Percentiles rank a stretch among this genome's conserved stretches.
phyloP scores from a whole-genome alignment of 2,113 vertebrate genomes.

The Colossoma macropomum region DNA sequence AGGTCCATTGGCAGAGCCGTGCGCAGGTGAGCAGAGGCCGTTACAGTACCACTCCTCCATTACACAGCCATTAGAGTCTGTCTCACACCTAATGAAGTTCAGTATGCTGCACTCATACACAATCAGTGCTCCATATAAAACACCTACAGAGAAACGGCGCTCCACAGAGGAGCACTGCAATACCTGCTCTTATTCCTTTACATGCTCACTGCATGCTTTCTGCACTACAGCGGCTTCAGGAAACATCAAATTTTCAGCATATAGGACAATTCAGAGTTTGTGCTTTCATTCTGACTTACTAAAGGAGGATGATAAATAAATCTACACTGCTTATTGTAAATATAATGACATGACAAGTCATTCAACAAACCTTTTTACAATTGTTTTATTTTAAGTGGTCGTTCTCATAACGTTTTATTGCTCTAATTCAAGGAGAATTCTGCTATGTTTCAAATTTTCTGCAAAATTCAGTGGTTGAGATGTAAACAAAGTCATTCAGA shows the following conservation, averaged over 20 bases:
- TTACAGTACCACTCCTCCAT: slow-evolving; percentile 47
- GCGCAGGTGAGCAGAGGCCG: slow-evolving; percentile 47
- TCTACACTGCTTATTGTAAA: no score
- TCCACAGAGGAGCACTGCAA: background rate
- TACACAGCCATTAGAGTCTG: slow-evolving; percentile 48
- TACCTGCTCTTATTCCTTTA: background rate
- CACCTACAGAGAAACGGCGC: background rate
- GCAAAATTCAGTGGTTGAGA: no score
- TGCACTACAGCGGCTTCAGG: background rate
- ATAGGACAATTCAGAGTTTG: background rate
- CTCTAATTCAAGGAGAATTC: no score
- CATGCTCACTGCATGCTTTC: background rate
- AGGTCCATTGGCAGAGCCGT: slow-evolving; percentile 34
- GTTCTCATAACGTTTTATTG: no score
- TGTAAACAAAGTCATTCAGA: no score
- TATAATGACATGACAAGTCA: no score
- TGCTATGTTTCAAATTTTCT: no score
- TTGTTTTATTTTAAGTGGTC: no score
- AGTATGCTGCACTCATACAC: slow-evolving; percentile 38
- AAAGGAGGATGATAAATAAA: background rate
- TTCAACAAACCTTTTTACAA: no score
- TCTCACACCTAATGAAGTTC: slow-evolving; percentile 53
- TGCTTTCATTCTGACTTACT: background rate
- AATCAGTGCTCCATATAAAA: slow-evolving; percentile 39
- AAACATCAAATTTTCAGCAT: background rate